Evolutionary conservation across 2,797 vertebrate species (phyloP).

Genomic region (Platalea minor): DNA sequence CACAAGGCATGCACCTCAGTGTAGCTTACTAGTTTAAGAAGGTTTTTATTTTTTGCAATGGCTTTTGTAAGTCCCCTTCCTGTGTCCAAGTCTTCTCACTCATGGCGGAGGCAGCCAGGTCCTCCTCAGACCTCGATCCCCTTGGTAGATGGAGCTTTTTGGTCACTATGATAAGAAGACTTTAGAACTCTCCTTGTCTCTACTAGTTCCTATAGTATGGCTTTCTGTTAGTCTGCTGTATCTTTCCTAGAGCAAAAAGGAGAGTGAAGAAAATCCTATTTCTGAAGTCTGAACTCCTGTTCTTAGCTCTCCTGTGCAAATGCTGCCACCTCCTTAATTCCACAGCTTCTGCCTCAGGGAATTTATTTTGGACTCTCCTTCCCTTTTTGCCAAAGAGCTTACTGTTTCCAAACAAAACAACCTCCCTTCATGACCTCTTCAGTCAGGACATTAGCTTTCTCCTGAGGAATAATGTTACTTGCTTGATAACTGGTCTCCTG

Average conservation of each 20-base stretch:
- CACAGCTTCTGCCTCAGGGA: constrained; percentile 38
- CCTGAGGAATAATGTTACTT: constrained; percentile 13
- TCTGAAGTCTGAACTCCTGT: neutral
- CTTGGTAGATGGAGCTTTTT: neutral
- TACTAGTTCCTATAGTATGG: neutral
- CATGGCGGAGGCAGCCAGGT: neutral
- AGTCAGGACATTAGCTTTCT: constrained; percentile 46
- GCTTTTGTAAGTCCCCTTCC: neutral
- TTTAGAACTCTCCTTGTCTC: neutral
- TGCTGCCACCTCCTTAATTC: constrained; percentile 28
- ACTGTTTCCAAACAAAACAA: constrained; percentile 53
- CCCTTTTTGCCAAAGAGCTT: neutral
- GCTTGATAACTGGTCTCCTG: constrained; percentile 6
- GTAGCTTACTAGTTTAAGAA: neutral
- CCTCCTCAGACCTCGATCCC: neutral
- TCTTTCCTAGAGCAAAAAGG: neutral
- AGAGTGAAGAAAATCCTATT: neutral
- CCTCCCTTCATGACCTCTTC: constrained; percentile 39
- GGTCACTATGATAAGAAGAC: neutral
- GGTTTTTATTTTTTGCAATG: neutral
- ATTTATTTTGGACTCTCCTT: constrained; percentile 52
- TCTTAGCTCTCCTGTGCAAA: constrained; percentile 1
- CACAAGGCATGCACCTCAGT: neutral
- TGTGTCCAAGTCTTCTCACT: neutral
- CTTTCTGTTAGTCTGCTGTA: neutral